Base-by-base conservation (phyloP, 2,888 invertebrate genomes). In the Macrosiphum euphorbiae region DNA sequence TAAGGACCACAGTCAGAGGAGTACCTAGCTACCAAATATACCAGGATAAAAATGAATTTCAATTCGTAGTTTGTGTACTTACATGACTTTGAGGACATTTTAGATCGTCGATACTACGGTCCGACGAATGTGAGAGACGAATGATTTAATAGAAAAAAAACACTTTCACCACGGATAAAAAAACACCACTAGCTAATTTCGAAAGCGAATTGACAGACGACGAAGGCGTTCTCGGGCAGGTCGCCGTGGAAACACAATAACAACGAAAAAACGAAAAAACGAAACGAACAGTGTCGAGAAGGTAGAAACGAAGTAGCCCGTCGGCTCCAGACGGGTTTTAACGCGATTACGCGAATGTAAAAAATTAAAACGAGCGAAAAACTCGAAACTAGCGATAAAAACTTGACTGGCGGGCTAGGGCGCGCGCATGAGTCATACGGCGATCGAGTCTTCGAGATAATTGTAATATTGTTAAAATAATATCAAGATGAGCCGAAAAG, bases 381-480 rank as follows among this genome's bases (percentile, higher is more conserved):
- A 67, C 67, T 10, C 47, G 67, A n/a, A 67, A 58, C 26, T 44
- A 58, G 13, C 52, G 52, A 84, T 61, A 41, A 61, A 28, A 61
- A 58, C 7, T 26, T 20, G 44, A 58, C 16, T 41, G 20, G n/a
- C 44, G 55, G 52, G 41, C 28, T 26, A 50, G 67, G 35, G 52
- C 26, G 26, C 50, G 52, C 52, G 41, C 16, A 41, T 92, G 88
- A 92, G 78, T 92, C 92, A 92, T 47, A 2, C 44, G 47, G 41
- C 44, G 20, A 20, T 16, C 86, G 35, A 41, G 55, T 44, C n/a
- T 24, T 90, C 47, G 78, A 78, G 78, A 78, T 78, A 78, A 78
- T 35, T 78, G 78, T 78, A 78, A 20, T 78, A 20, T 35, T n/a
- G 35, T 78, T 67, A 5, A 26, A n/a, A 67, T 78, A 78, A 78